phyloP scores from a whole-genome alignment of 2,113 vertebrate genomes.

The Zingel zingel region DNA sequence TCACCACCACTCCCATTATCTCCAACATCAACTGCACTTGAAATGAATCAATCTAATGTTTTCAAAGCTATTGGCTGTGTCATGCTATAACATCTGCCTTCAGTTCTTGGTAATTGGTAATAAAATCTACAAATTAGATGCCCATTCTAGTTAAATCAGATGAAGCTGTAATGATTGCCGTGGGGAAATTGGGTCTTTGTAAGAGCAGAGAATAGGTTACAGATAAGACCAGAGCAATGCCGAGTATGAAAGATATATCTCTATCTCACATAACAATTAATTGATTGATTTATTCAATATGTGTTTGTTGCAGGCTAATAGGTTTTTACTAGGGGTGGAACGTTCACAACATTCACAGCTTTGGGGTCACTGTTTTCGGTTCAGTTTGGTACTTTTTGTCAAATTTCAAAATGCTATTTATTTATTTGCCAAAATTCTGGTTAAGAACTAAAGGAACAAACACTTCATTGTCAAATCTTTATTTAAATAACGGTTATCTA shows the following conservation, averaged over 20 bases:
- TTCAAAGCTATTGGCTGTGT: neutral
- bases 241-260: neutral
- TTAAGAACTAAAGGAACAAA: no score
- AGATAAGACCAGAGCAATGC: slow-evolving; percentile 33
- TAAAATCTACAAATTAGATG: slow-evolving; percentile 26
- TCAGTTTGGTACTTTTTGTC: no score
- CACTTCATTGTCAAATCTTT: no score
- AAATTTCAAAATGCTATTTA: no score
- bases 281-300: no score
- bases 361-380: no score
- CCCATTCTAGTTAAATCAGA: slow-evolving; percentile 13
- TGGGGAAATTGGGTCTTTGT: slow-evolving; percentile 17
- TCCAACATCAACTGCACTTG: neutral
- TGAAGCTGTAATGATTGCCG: slow-evolving; percentile 14
- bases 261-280: no score
- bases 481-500: no score
- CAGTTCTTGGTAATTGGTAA: slow-evolving; percentile 10
- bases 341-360: no score
- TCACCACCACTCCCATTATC: neutral
- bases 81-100: neutral
- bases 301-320: no score
- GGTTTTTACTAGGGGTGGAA: no score
- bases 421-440: no score
- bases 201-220: neutral
- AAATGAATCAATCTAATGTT: slow-evolving; percentile 8